These are phyloP conservation scores for Hoplostethus atlanticus DNA, from an alignment of 2,797 vertebrate genomes.

Conservation along the genomic window DNA sequence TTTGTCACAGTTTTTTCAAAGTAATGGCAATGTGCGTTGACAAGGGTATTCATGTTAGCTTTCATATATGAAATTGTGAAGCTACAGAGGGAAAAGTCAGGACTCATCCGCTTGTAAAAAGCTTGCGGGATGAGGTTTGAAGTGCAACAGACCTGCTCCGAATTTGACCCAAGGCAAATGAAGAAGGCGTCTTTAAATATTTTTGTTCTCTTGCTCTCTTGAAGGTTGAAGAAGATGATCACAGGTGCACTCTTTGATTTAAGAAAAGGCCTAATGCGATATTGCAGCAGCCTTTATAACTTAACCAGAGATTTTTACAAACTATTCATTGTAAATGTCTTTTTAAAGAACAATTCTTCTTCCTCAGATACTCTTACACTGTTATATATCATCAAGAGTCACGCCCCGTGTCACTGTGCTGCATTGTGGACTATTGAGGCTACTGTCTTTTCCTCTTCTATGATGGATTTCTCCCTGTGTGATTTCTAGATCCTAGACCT, in stretches of 20 bases:
- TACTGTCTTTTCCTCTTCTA: too few species aligned
- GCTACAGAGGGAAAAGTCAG: constrained; percentile 29
- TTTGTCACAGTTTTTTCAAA: constrained; percentile 18
- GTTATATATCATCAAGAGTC: too few species aligned
- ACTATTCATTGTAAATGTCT: not conserved
- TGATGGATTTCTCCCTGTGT: too few species aligned
- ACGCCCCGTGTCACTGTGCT: too few species aligned
- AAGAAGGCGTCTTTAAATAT: constrained; percentile 27
- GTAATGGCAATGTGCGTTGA: constrained; percentile 30
- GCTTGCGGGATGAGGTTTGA: constrained; percentile 39
- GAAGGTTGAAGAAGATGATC: constrained; percentile 33
- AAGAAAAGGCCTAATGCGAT: constrained; percentile 29
- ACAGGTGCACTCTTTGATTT: constrained; percentile 34
- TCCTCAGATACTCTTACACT: too few species aligned
- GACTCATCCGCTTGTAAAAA: constrained; percentile 41
- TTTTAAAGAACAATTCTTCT: too few species aligned
- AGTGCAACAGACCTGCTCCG: constrained; percentile 34
- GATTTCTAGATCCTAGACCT: too few species aligned
- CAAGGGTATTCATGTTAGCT: constrained; percentile 31
- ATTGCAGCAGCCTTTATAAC: constrained; percentile 26
- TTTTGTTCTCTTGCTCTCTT: constrained; percentile 36
- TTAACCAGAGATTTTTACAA: not conserved
- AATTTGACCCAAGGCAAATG: constrained; percentile 45
- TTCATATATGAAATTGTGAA: constrained; percentile 34
- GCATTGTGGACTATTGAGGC: too few species aligned